Base-by-base conservation (phyloP, 1,140 invertebrate genomes). In the Ruditapes philippinarum region DNA sequence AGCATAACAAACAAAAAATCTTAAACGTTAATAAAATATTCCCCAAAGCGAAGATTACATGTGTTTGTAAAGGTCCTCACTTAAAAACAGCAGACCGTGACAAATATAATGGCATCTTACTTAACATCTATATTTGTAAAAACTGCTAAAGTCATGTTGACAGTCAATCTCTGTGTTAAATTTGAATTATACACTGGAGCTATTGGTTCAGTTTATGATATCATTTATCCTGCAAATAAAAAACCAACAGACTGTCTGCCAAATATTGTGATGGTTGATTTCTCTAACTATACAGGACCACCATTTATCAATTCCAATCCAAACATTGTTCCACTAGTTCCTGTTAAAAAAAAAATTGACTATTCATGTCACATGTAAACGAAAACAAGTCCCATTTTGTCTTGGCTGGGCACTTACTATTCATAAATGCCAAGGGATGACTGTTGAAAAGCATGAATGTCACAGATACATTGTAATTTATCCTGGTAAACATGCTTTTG, bases 401-500 rank as follows among this genome's bases (percentile, higher is more conserved):
- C 51, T 54, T 11, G 51, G 51, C 22, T 54, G 51, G 51, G 51
- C 42, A 22, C 73, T 79, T 42, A 91, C 91, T 31, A 91, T 92
- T 38, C 91, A 91, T 57, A 33, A 45, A 31, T 91, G 90, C 36
- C 91, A 92, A 83, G 88, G 91, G 0, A 92, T 92, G 90, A 92
- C 91, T 1, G 89, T 92, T 45, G 91, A 90, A n/a, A 79, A 17
- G 84, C n/a, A n/a, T n/a, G 84, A 91, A 57, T 0, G 14, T 2
- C 62, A 90, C 60, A 14, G 51, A 40, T 86, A 85, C 74, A 91
- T 91, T 82, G 68, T 90, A 38, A 89, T 90, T 9, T 85, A 89
- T 49, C 89, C 91, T 62, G 89, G 91, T 62, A 70, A 79, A 57
- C 62, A 36, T 25, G 14, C 25, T 40, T 91, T 90, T 85, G 91